These are phyloP conservation scores for Aplysina aerophoba DNA, from an alignment of 37 sponge, comb jelly and placozoan genomes.

Conservation along the genomic window DNA sequence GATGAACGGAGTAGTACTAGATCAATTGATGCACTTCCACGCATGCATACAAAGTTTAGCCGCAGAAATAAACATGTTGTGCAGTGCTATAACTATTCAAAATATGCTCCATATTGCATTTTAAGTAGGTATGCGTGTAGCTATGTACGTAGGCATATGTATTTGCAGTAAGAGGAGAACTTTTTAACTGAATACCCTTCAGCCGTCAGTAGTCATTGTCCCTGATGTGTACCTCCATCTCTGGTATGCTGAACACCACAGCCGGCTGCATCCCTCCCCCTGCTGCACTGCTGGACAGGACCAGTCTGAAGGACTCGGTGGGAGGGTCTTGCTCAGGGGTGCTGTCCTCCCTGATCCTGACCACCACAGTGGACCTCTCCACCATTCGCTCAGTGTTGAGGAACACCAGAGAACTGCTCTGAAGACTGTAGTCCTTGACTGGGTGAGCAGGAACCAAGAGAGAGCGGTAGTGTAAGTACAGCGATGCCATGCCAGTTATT, in stretches of 20 bases:
- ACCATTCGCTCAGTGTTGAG: background rate
- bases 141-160: no score
- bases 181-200: background rate
- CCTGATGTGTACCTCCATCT: background rate
- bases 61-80: no score
- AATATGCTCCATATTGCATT: no score
- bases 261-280: background rate
- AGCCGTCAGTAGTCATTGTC: background rate
- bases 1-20: no score
- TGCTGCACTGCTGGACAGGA: background rate
- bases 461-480: background rate
- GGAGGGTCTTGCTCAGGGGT: background rate
- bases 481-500: no score
- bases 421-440: background rate
- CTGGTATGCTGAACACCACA: background rate
- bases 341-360: conserved; percentile 1
- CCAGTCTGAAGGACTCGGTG: background rate
- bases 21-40: no score
- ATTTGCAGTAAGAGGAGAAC: no score
- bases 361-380: conserved; percentile 3
- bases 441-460: background rate
- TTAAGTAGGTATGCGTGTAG: no score
- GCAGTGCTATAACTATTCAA: no score
- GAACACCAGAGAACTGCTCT: conserved; percentile 1
- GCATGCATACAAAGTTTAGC: no score